Base-by-base conservation (phyloP, 2,888 invertebrate species). In the Melipona bicolor region DNA sequence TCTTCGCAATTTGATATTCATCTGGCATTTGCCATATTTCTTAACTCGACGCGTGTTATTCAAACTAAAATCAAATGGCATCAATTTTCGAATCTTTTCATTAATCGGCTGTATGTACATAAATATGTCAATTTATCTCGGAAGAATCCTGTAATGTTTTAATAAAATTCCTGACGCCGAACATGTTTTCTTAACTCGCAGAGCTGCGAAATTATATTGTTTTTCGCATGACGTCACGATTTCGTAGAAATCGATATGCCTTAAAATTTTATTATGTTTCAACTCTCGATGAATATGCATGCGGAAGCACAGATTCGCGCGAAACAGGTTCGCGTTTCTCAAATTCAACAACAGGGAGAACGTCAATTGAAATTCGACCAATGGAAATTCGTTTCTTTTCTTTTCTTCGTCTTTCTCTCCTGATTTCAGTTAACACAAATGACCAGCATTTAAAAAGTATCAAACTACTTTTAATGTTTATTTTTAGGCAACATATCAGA, bases 251-350 rank as follows among this genome's bases (percentile, higher is more conserved):
- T 56, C 80, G 80, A 69, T n/a, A 43, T 9, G 81, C 50, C 71
- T 69, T 69, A 24, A 81, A 81, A 82, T 70, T 64, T 81, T 32
- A 75, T 80, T 69, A 73, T 43, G 43, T 52, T 32, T 32, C 52
- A 70, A 24, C 49, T 52, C 62, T 43, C 79, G 83, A 75, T 72
- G 71, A 77, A 69, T 84, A 80, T 85, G 79, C 79, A 84, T 70
- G 62, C 84, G 85, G 65, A 81, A 73, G 72, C 85, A 74, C 79
- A 74, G 77, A 85, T 85, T 79, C 64, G 59, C 79, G 65, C 61
- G 74, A 65, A 85, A 86, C 86, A 73, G 74, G 85, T 85, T 85
- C 81, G 85, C 67, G 84, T 79, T 83, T 76, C 27, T 67, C 83
- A 79, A 79, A 76, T 11, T 43, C 56, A 76, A 52, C 83, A 79